These are phyloP conservation scores for Ellobius talpinus DNA, from an alignment of 2,113 vertebrate species.

Conservation along the genomic window DNA sequence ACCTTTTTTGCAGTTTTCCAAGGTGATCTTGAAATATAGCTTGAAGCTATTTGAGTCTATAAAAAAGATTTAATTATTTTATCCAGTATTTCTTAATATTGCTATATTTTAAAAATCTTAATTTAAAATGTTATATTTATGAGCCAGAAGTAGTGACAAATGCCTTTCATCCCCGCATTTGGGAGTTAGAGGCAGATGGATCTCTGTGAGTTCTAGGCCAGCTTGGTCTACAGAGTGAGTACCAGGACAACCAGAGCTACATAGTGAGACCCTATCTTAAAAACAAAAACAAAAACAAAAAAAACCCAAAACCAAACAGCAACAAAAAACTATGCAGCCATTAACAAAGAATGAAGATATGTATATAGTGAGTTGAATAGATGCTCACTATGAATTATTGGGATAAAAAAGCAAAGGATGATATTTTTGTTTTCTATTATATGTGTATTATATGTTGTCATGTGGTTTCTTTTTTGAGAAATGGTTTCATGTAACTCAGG, in stretches of 20 bases:
- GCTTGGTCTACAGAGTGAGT: neutral
- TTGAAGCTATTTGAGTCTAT: constrained; percentile 39
- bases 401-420: neutral
- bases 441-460: neutral
- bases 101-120: neutral
- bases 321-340: neutral
- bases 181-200: neutral
- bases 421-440: constrained; percentile 33
- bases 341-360: constrained; percentile 37
- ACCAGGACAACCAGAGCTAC: neutral
- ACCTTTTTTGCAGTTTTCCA: constrained; percentile 60
- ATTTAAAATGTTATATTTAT: constrained; percentile 37
- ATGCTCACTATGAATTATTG: constrained; percentile 24
- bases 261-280: neutral
- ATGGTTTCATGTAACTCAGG: neutral
- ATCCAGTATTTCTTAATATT: constrained; percentile 13
- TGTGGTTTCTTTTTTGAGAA: neutral
- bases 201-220: neutral
- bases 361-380: neutral
- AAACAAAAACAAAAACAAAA: neutral
- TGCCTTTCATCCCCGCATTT: no score
- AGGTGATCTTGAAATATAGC: constrained; percentile 25
- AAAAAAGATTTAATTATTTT: constrained; percentile 50
- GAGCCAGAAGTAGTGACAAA: neutral
- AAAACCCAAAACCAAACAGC: neutral